These are phyloP conservation scores for Cavia aperea DNA, from an alignment of 2,113 vertebrate genomes.

Conservation along the genomic window DNA sequence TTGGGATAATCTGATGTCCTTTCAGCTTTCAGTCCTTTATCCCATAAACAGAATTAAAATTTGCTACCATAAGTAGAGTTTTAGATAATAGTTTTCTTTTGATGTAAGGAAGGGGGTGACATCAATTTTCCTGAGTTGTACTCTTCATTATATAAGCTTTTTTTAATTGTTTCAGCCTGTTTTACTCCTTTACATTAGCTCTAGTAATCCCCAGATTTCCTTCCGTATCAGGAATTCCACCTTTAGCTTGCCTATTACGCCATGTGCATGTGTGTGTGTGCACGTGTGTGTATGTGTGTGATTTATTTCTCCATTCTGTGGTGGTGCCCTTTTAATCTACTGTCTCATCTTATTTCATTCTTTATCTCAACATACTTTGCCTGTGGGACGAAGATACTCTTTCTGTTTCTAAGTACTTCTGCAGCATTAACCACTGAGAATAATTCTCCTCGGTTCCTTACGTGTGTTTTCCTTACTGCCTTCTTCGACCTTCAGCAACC, in stretches of 20 bases:
- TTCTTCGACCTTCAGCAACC: neutral
- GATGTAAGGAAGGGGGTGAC: neutral
- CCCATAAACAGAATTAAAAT: neutral
- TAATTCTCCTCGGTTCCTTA: neutral
- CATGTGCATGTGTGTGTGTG: neutral
- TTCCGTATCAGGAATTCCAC: neutral
- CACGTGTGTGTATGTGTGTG: neutral
- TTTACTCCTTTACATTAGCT: neutral
- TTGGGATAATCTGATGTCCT: neutral
- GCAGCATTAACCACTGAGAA: neutral
- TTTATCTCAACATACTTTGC: neutral
- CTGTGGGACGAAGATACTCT: neutral
- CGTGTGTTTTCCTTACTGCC: neutral
- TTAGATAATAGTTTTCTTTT: neutral
- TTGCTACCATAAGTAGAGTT: neutral
- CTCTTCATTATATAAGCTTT: neutral
- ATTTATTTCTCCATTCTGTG: neutral
- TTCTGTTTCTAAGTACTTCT: neutral
- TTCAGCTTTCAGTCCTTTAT: neutral
- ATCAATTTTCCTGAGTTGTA: neutral
- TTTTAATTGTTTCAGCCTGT: neutral
- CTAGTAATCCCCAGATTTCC: neutral
- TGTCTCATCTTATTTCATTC: neutral
- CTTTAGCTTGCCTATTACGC: neutral
- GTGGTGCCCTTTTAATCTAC: neutral